Evolutionary conservation across 2,888 invertebrate genomes (phyloP).

Genomic region (Autographa gamma): DNA sequence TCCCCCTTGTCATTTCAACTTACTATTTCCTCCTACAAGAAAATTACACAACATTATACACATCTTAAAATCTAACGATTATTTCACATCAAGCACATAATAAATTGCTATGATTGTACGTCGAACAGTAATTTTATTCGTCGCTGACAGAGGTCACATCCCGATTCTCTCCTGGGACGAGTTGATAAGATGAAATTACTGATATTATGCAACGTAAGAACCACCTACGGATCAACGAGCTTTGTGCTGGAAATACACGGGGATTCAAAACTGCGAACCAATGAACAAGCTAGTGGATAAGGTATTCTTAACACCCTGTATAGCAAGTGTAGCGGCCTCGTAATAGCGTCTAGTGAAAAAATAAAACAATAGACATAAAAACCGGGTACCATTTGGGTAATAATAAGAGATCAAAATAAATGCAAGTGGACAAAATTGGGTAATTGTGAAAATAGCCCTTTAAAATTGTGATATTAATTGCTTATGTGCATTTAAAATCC

Average conservation of each 20-base stretch:
- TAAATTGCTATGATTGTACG: slow-evolving; percentile 34
- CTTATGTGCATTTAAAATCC: too few relatives aligned
- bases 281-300: background rate
- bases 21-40: background rate
- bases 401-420: too few relatives aligned
- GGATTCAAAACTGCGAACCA: background rate
- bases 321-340: too few relatives aligned
- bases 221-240: slow-evolving; percentile 69
- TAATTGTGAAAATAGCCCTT: too few relatives aligned
- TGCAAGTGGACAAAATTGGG: too few relatives aligned
- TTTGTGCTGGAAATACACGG: slow-evolving; percentile 55
- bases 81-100: slow-evolving; percentile 32
- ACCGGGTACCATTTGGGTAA: too few relatives aligned
- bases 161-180: slow-evolving; percentile 71
- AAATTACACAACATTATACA: background rate
- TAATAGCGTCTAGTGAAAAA: too few relatives aligned
- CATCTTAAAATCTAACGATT: slow-evolving; percentile 9
- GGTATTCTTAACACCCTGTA: too few relatives aligned
- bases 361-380: too few relatives aligned
- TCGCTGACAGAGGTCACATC: slow-evolving; percentile 63
- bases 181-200: slow-evolving; percentile 79
- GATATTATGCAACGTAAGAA: slow-evolving; percentile 75
- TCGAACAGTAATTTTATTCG: slow-evolving; percentile 68
- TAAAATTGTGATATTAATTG: too few relatives aligned
- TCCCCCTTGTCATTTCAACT: background rate